phyloP scores from a whole-genome alignment of 35 echinoderm and acorn worm genomes.

The Patiria miniata region DNA sequence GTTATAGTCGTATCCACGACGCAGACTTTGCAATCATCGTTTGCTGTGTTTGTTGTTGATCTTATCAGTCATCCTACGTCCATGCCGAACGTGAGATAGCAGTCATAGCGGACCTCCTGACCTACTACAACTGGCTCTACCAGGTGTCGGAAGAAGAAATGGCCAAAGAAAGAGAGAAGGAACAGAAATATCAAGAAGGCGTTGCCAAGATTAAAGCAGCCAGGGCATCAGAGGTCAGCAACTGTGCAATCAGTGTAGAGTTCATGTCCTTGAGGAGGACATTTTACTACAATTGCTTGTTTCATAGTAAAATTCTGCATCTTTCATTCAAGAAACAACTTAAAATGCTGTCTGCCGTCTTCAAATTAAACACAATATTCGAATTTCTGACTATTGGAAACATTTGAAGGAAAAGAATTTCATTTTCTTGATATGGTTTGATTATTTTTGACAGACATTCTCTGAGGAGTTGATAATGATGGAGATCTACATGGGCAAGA shows the following conservation, averaged over 20 bases:
- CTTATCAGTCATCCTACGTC: slow-evolving; percentile 50
- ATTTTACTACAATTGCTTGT: no score
- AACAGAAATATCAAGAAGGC: slow-evolving; percentile 44
- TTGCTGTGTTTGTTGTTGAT: neutral
- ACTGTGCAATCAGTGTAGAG: neutral
- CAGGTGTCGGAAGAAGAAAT: slow-evolving; percentile 57
- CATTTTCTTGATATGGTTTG: no score
- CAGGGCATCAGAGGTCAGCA: neutral
- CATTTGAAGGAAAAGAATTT: no score
- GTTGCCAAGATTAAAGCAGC: slow-evolving; percentile 26
- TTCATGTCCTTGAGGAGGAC: no score
- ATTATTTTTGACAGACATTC: no score
- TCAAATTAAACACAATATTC: no score
- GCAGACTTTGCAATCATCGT: no score
- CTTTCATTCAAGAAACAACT: no score
- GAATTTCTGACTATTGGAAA: no score
- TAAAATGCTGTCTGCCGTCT: no score
- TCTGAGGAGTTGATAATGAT: slow-evolving; percentile 16
- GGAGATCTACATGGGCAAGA: slow-evolving; percentile 51
- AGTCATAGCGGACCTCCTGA: slow-evolving; percentile 72
- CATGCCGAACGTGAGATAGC: slow-evolving; percentile 79
- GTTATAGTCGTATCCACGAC: no score
- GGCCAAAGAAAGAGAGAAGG: slow-evolving; percentile 38
- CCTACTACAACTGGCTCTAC: slow-evolving; percentile 71
- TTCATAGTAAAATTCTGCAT: no score